Evolutionary conservation across 1,140 invertebrate genomes (phyloP), one percentile per base, ranked within the genome.

Genomic region (Zaprionus kolodkinae): DNA sequence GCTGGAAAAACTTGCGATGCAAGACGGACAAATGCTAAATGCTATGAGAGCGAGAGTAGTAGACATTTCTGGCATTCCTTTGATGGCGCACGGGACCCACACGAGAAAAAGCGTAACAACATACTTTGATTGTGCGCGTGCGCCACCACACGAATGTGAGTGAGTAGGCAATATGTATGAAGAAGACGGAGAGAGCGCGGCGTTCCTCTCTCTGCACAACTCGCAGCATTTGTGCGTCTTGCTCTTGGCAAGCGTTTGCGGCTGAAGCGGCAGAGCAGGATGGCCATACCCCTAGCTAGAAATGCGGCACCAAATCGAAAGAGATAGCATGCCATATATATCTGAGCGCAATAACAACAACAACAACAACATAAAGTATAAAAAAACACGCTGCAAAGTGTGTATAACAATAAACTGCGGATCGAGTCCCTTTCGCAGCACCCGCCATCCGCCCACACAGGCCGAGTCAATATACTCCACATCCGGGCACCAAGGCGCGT

Each of bases 81-180:
- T 88, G 83, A 40, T 72, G 56, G 36, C 76, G 72, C 68, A 38
- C 38, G 66, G 30, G 56, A 48, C n/a, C 38, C n/a, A 43, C 17
- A 45, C 69, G 84, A 77, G 56, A 78, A 40, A 60, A 87, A 81
- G 80, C 80, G 80, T 69, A 74, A 76, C 75, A 62, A 67, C 84
- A 88, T 88, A 88, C 84, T 88, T 87, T 60, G 13, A 70, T 57
- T 61, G 61, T 63, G 54, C 59, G 72, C 48, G 52, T 15, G 65
- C 59, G 84, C 72, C 45, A 66, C 7, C 21, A 78, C 83, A 72
- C 55, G 73, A 64, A 87, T 78, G 83, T 80, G 80, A 87, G 67
- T 7, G 80, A 78, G 70, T 80, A 38, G 35, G 50, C 45, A 56
- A 63, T 21, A 75, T 50, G 45, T 21, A 2, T 21, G 21, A 21